Base-by-base conservation (phyloP, 2,888 invertebrate genomes). In the Horisme vitalbata region DNA sequence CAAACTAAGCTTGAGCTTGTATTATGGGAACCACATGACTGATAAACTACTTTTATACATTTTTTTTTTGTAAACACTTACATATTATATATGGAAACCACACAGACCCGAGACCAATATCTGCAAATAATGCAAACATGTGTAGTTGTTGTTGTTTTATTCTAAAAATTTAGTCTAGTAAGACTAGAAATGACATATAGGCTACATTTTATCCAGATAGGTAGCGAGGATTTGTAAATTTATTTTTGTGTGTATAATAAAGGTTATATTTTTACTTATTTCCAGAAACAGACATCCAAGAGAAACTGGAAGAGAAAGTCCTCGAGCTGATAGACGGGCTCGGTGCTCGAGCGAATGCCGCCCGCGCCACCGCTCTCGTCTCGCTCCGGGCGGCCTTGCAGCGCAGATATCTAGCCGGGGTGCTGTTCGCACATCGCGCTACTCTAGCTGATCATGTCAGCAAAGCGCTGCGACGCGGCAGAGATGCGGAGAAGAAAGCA, bases 261-360 rank as follows among this genome's bases (percentile, higher is more conserved):
- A n/a, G n/a, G n/a, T n/a, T n/a, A n/a, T n/a, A n/a, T n/a, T n/a
- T n/a, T n/a, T n/a, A n/a, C n/a, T 8, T 21, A 3, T 4, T 64
- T 58, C n/a, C 71, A 77, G 95, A 95, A 35, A 79, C 82, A 43
- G 90, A 91, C 34, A 68, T 75, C 26, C 91, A 90, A 55, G 92
- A 92, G 63, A 91, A 92, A 52, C 94, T 96, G 57, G 98, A 98
- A 81, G 97, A 97, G 64, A 97, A 97, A 76, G 91, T 99, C 15
- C 91, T 93, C 18, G 97, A 97, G 71, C 93, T 95, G 1, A 93
- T 99, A 37, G 99, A 99, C 71, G 95, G 95, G 13, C 91, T 97
- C 26, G 93, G 94, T n/a, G 96, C 97, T 59, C 97, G 98, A 66
- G 96, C 97, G 54, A 94, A 95, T 6, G 96, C 96, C 59, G 95